A percentile compares a stretch with the other conserved stretches of the same genome.
phyloP scores from a whole-genome alignment of 2,797 vertebrate species.

The Mormyrops attenuatus region DNA sequence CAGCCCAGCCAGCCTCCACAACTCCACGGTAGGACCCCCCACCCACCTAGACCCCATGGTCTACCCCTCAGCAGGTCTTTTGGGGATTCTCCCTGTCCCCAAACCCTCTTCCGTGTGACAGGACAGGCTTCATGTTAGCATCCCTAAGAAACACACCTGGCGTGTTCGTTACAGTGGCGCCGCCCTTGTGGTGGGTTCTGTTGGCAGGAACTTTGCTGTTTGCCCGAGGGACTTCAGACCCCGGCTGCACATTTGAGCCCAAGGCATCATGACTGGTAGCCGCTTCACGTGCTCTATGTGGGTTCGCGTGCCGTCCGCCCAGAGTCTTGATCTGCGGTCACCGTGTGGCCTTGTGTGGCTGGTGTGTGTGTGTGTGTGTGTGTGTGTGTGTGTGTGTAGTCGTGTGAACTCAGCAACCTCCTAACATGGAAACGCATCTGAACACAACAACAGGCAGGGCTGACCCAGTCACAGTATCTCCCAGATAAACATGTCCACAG shows the following conservation, averaged over 20 bases:
- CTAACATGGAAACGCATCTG: slow-evolving; percentile 42
- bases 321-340: neutral
- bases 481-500: slow-evolving; percentile 26
- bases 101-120: neutral
- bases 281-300: slow-evolving; percentile 16
- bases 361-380: slow-evolving; percentile 1
- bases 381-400: slow-evolving; percentile 8
- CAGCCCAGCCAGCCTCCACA: slow-evolving; percentile 82
- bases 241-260: neutral
- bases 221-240: neutral
- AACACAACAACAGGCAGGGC: slow-evolving; percentile 20
- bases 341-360: neutral
- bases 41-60: neutral
- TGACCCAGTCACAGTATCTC: slow-evolving; percentile 31
- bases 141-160: neutral
- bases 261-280: neutral
- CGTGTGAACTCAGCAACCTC: slow-evolving; percentile 9
- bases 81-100: neutral
- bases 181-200: neutral
- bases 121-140: too few species aligned
- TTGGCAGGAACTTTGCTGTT: neutral
- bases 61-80: neutral
- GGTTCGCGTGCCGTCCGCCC: neutral
- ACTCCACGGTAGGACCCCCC: slow-evolving; percentile 65
- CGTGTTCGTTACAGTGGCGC: neutral